A percentile compares a stretch with the other conserved stretches of the same genome.
These are phyloP conservation scores for Lasioglossum calceatum DNA, from an alignment of 2,888 invertebrate species.

Conservation along the genomic window DNA sequence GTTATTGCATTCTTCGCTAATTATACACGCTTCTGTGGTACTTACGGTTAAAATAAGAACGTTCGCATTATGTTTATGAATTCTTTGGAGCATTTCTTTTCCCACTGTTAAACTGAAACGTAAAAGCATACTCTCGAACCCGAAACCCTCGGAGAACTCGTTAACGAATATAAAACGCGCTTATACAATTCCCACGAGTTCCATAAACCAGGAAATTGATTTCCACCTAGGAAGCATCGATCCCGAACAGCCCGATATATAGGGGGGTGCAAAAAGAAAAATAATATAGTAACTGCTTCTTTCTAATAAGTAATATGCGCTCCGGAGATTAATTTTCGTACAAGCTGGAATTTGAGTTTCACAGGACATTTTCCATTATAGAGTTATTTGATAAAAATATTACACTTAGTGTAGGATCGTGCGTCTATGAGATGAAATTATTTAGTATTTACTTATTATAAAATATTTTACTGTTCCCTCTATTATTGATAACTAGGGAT, in stretches of 20 bases:
- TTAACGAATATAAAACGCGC: conserved; percentile 38
- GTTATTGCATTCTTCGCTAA: not conserved
- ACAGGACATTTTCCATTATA: not conserved
- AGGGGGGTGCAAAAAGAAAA: not conserved
- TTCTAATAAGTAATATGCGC: not conserved
- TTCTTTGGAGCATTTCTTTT: not conserved
- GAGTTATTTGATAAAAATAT: too few species aligned
- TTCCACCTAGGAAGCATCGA: conserved; percentile 16
- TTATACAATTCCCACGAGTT: conserved; percentile 19
- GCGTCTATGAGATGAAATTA: not conserved
- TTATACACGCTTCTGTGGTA: not conserved
- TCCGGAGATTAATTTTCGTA: not conserved
- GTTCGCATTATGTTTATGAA: not conserved
- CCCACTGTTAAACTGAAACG: not conserved
- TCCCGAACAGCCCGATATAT: not conserved
- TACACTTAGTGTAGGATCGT: not conserved
- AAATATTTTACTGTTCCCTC: too few species aligned
- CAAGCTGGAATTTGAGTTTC: not conserved
- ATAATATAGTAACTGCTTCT: not conserved
- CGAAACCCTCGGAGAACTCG: conserved; percentile 32
- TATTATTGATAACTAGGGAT: not conserved
- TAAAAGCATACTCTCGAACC: not conserved
- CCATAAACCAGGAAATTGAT: conserved; percentile 36
- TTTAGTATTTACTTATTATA: not conserved
- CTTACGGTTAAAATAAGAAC: not conserved